phyloP scores from a whole-genome alignment of 1,140 invertebrate genomes.

The Liolophura sinensis region DNA sequence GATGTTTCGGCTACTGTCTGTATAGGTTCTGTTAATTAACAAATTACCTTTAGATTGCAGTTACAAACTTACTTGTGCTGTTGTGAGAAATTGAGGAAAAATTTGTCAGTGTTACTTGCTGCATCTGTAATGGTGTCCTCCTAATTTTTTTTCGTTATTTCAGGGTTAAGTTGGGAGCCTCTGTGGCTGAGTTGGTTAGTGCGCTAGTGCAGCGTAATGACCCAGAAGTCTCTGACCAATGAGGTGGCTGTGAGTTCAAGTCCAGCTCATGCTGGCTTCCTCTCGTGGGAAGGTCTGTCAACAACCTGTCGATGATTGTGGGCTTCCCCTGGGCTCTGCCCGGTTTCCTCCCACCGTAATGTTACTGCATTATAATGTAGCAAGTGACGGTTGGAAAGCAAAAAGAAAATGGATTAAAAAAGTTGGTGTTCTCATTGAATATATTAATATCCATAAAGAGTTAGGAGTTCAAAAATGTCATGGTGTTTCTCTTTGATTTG shows the following conservation, averaged over 20 bases:
- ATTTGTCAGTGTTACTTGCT: background rate
- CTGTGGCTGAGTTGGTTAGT: too few species aligned
- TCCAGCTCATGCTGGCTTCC: too few species aligned
- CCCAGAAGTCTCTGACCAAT: too few species aligned
- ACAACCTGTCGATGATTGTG: too few species aligned
- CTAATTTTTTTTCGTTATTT: background rate
- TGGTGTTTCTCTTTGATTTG: background rate
- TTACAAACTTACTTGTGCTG: background rate
- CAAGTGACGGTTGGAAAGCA: too few species aligned
- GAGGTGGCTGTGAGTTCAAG: too few species aligned
- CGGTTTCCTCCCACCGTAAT: too few species aligned
- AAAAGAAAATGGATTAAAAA: background rate
- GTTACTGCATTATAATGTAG: too few species aligned
- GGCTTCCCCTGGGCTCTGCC: too few species aligned
- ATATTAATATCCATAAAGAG: background rate
- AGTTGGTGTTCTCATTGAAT: background rate
- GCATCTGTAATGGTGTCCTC: background rate
- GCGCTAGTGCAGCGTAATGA: too few species aligned
- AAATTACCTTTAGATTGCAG: background rate
- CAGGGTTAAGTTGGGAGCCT: background rate
- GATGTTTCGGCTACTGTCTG: conserved; percentile 2
- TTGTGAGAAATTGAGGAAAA: too few species aligned
- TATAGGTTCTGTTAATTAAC: background rate
- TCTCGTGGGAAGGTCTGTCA: too few species aligned
- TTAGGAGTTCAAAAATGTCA: background rate